These are phyloP conservation scores for Caenorhabditis macrosperma DNA, from an alignment of 2,888 invertebrate genomes.

Conservation along the genomic window DNA sequence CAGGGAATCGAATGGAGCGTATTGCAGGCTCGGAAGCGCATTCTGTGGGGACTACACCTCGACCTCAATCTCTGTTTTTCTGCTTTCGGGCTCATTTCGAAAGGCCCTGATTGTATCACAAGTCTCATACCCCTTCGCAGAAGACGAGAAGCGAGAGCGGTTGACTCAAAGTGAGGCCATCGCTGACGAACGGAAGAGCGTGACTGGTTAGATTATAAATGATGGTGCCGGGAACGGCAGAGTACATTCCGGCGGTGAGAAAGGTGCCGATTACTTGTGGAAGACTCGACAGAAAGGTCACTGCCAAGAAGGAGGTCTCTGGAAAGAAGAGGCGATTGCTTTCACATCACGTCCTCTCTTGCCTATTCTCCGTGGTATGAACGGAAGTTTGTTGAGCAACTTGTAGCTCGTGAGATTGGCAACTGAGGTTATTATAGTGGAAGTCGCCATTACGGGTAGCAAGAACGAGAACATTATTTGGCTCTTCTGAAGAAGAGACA, in stretches of 20 bases:
- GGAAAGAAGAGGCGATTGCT: neutral
- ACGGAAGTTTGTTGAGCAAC: neutral
- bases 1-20: neutral
- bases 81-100: neutral
- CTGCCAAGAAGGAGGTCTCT: constrained; percentile 7
- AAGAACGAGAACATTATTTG: constrained; percentile 9
- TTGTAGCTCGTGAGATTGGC: neutral
- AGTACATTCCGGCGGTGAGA: neutral
- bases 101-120: neutral
- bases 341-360: too few relatives aligned
- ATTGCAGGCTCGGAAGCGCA: too few relatives aligned
- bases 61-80: neutral
- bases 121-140: neutral
- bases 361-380: constrained; percentile 4
- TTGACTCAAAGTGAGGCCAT: constrained; percentile 16
- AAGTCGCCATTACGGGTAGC: neutral
- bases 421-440: neutral
- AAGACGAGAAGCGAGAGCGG: constrained; percentile 20
- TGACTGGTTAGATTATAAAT: neutral
- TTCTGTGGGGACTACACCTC: too few relatives aligned
- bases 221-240: neutral
- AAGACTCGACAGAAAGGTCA: neutral
- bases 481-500: constrained; percentile 7
- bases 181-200: constrained; percentile 24
- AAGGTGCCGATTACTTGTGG: constrained; percentile 13